Conservation (phyloP, 1,140 invertebrate species). For the Coelopa frigida region DNA sequence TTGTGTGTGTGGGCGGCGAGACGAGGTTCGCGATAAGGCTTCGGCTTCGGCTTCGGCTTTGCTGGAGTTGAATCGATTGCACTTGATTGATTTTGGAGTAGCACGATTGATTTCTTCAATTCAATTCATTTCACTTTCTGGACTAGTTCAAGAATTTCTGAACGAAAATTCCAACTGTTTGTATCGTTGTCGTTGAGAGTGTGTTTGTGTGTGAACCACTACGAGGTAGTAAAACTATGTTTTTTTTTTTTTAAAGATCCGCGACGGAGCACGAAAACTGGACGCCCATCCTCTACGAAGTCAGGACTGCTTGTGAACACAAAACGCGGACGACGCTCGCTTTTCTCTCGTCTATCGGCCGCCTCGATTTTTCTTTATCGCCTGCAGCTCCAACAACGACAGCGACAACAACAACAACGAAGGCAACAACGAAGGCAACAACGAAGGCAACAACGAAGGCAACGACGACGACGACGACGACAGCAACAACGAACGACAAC, state of each 20-base stretch:
- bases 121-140: no score
- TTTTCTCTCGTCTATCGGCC: conserved; percentile 25
- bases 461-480: no score
- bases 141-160: no score
- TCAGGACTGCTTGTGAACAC: conserved; percentile 40
- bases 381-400: conserved; percentile 10
- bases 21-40: no score
- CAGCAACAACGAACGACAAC: no score
- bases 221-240: conserved; percentile 9
- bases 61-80: no score
- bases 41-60: no score
- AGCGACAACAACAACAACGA: background rate
- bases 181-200: conserved; percentile 1
- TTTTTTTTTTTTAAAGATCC: conserved; percentile 9
- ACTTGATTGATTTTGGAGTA: no score
- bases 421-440: background rate
- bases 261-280: conserved; percentile 23
- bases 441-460: background rate
- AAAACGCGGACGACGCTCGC: conserved; percentile 39
- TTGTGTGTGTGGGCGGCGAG: no score
- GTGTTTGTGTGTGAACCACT: conserved; percentile 9
- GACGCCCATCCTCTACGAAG: conserved; percentile 34
- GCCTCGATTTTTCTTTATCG: conserved; percentile 42
- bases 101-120: no score
- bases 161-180: no score